Percentiles rank a stretch among this genome's conserved stretches.
Conservation (phyloP, 2,113 vertebrate species). For the Synchiropus splendidus region DNA sequence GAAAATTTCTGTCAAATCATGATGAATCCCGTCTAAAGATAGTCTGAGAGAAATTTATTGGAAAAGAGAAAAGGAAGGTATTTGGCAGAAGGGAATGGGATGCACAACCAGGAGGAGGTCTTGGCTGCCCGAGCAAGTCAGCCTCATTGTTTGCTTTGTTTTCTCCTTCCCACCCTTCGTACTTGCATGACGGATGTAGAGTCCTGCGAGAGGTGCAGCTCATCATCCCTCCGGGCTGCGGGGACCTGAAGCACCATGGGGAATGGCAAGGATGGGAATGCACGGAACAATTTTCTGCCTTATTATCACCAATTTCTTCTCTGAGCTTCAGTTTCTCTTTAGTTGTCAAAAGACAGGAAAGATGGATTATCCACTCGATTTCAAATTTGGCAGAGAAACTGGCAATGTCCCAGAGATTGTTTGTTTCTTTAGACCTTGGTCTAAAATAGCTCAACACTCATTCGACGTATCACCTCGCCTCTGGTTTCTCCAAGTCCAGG, state of each 20-base stretch:
- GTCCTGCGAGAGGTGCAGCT: too few relatives aligned
- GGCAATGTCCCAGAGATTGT: too few relatives aligned
- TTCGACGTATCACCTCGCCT: neutral
- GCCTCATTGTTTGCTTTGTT: conserved; percentile 39
- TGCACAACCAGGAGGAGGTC: conserved; percentile 34
- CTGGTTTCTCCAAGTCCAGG: too few relatives aligned
- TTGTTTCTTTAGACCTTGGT: too few relatives aligned
- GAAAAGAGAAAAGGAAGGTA: conserved; percentile 37
- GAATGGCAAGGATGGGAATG: conserved; percentile 21
- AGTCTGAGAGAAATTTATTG: conserved; percentile 38
- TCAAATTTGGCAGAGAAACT: neutral
- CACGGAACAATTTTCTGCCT: conserved; percentile 14
- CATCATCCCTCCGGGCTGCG: neutral
- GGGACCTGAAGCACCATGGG: conserved; percentile 17
- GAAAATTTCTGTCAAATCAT: conserved; percentile 23
- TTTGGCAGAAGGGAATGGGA: conserved; percentile 43
- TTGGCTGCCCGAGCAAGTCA: conserved; percentile 44
- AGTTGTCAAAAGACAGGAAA: conserved; percentile 13
- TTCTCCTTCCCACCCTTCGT: conserved; percentile 38
- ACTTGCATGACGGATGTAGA: conserved; percentile 46
- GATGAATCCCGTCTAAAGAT: conserved; percentile 38
- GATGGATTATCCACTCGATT: conserved; percentile 8
- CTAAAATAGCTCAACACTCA: neutral
- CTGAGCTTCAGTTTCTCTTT: conserved; percentile 10
- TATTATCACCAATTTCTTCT: conserved; percentile 5